Percentiles rank a stretch among this genome's conserved stretches.
Evolutionary conservation across 2,797 vertebrate genomes (phyloP).

Genomic region (Urocyon cinereoargenteus): DNA sequence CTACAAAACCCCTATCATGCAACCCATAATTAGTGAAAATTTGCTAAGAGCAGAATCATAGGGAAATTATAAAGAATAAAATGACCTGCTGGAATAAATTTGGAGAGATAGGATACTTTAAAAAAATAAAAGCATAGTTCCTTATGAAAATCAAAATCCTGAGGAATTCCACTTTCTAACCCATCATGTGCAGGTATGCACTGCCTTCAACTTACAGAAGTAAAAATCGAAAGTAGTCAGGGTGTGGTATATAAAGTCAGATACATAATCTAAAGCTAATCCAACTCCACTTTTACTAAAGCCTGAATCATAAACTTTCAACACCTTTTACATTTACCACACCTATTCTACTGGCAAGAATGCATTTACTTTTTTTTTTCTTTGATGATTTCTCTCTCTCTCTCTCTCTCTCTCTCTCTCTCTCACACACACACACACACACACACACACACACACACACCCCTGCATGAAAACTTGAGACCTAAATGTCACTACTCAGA

Average conservation of each 20-base stretch:
- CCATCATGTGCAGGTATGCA: not conserved
- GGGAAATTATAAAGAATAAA: not conserved
- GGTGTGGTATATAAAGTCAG: conserved; percentile 23
- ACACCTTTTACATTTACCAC: conserved; percentile 70
- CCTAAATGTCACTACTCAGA: not conserved
- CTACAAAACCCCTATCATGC: not conserved
- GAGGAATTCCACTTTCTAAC: conserved; percentile 28
- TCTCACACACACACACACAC: not conserved
- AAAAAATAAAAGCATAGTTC: not conserved
- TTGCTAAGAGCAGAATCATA: not conserved
- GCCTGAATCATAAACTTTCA: conserved; percentile 77
- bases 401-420: no score
- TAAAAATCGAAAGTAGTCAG: conserved; percentile 1
- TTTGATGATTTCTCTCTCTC: not conserved
- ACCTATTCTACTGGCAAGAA: conserved; percentile 63
- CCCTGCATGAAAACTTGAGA: not conserved
- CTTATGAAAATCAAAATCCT: conserved; percentile 41
- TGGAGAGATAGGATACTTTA: not conserved
- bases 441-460: not conserved
- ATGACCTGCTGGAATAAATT: not conserved
- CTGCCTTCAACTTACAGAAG: conserved; percentile 38
- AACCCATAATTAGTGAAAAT: not conserved
- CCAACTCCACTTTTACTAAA: conserved; percentile 63
- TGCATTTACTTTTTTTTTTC: not conserved
- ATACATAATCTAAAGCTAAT: conserved; percentile 51